Percentiles rank a stretch among this genome's conserved stretches.
Evolutionary conservation across 1,140 invertebrate species (phyloP).

Genomic region (Drosophila kepulauana): DNA sequence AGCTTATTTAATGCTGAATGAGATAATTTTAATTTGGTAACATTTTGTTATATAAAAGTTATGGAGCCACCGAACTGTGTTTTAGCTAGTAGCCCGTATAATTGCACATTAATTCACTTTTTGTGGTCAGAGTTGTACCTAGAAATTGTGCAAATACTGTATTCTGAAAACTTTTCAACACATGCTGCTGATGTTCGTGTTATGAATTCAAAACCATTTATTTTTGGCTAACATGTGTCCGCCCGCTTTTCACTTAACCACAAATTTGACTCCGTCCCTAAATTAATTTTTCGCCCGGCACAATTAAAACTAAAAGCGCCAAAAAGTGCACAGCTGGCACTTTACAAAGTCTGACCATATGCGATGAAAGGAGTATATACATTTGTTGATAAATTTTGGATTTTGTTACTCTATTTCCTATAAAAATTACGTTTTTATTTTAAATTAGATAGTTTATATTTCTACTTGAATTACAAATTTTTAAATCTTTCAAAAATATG

Average conservation of each 20-base stretch:
- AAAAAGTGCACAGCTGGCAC: slow-evolving; percentile 41
- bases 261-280: slow-evolving; percentile 26
- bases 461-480: no score
- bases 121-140: slow-evolving; percentile 27
- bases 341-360: slow-evolving; percentile 2
- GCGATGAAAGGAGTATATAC: neutral
- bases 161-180: slow-evolving; percentile 42
- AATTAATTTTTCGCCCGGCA: slow-evolving; percentile 53
- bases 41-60: neutral
- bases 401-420: no score
- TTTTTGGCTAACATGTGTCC: slow-evolving; percentile 30
- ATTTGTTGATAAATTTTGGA: neutral
- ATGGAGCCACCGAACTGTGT: neutral
- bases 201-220: slow-evolving; percentile 66
- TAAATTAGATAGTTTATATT: no score
- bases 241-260: slow-evolving; percentile 4
- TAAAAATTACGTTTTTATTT: no score
- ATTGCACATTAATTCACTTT: slow-evolving; percentile 25
- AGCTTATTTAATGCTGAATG: no score
- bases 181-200: slow-evolving; percentile 50
- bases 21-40: neutral
- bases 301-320: slow-evolving; percentile 61
- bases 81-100: neutral
- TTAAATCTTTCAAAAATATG: no score
- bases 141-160: slow-evolving; percentile 10